A percentile compares a stretch with the other conserved stretches of the same genome.
Conservation (phyloP, 2,113 vertebrate species). For the Otolemur garnettii region DNA sequence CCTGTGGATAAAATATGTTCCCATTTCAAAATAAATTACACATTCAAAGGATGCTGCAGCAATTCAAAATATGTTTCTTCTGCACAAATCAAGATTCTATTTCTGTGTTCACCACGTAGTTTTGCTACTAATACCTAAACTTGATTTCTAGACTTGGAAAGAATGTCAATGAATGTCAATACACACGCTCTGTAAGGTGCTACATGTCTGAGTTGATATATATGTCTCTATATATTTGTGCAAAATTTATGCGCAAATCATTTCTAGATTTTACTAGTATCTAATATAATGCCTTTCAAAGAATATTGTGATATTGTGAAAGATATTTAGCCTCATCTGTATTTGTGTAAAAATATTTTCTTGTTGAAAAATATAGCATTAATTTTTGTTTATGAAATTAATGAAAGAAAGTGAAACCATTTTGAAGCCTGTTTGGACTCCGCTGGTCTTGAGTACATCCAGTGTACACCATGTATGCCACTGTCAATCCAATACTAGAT, state of each 20-base stretch:
- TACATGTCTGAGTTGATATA: neutral
- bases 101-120: conserved; percentile 58
- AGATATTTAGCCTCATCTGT: neutral
- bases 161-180: conserved; percentile 46
- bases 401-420: neutral
- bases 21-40: conserved; percentile 73
- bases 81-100: conserved; percentile 75
- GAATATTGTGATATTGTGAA: neutral
- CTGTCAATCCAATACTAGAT: neutral
- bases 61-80: conserved; percentile 55
- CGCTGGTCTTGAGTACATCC: neutral
- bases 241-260: neutral
- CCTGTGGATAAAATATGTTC: conserved; percentile 59
- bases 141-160: conserved; percentile 71
- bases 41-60: conserved; percentile 50
- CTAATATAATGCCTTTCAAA: neutral
- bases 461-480: rapidly evolving
- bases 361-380: neutral
- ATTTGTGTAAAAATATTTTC: conserved; percentile 43
- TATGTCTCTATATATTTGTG: neutral
- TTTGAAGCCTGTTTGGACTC: neutral
- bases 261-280: neutral
- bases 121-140: conserved; percentile 25
- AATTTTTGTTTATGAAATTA: conserved; percentile 14
- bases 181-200: neutral